Evolutionary conservation across 2,888 invertebrate species (phyloP), one percentile per base, ranked within the genome.

Genomic region (Eristalinus aeneus): DNA sequence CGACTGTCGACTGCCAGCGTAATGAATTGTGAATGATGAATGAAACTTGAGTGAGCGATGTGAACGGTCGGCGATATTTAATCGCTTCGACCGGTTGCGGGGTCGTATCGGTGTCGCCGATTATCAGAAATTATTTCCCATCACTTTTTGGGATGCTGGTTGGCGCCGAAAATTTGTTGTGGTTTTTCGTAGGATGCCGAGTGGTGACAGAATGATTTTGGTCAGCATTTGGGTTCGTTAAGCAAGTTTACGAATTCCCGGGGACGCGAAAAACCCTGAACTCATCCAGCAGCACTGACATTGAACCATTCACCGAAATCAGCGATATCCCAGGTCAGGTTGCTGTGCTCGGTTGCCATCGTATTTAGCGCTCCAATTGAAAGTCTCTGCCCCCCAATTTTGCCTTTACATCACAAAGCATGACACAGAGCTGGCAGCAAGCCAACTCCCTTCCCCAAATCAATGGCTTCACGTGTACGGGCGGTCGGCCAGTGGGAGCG

Each of bases 391-490:
- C 4, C 31, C 5, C 31, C n/a, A n/a, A 67, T 72, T 67, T 56
- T 34, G 27, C 79, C 60, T 34, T 75, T 72, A 64, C 73, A 83
- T 27, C 80, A 84, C 36, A 32, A 67, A 80, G 75, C 84, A 80
- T 80, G 74, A 80, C 79, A 84, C 60, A 75, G 46, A 75, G 39
- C 75, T 85, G 85, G 85, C 76, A 60, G 65, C 68, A 54, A 61
- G 81, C 85, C 85, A 85, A 64, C 27, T 73, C 54, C 73, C 67
- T 79, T 68, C 63, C 32, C 31, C 56, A 73, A 84, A 73, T 76
- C 76, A 76, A 76, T 58, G 58, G 39, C 72, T 81, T 85, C 81
- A 76, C 76, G 69, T 77, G 64, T 76, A 85, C 81, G 72, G 72
- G 73, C 11, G 23, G 5, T 5, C 27, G 27, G 27, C 27, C 27